Evolutionary conservation across 2,797 vertebrate genomes (phyloP).

Genomic region (Pseudomugil gertrudae): DNA sequence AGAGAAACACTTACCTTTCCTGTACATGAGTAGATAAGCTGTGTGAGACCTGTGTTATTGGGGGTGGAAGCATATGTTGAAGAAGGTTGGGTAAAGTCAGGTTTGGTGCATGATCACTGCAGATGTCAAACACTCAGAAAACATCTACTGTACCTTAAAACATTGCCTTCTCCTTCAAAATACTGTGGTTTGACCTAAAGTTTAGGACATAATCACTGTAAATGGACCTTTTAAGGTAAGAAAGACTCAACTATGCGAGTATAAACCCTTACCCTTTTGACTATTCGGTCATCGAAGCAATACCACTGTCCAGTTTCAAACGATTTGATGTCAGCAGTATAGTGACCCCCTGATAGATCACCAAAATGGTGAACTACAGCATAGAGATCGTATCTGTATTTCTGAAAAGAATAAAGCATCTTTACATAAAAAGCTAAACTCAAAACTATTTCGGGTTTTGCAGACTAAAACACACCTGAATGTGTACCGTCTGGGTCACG

Average conservation of each 20-base stretch:
- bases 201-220: background rate
- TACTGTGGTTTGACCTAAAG: conserved; percentile 25
- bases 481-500: conserved; percentile 57
- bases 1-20: conserved; percentile 56
- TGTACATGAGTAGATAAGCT: conserved; percentile 79
- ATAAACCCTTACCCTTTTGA: conserved; percentile 56
- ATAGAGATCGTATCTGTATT: conserved; percentile 70
- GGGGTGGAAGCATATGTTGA: background rate
- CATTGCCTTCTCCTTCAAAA: background rate
- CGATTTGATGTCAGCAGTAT: conserved; percentile 71
- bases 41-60: conserved; percentile 47
- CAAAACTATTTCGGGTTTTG: accelerated
- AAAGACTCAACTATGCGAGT: background rate
- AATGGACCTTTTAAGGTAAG: accelerated
- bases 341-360: conserved; percentile 71
- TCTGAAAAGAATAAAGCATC: conserved; percentile 34
- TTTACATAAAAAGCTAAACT: background rate
- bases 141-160: conserved; percentile 27
- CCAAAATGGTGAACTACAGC: conserved; percentile 76
- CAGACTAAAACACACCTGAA: conserved; percentile 15
- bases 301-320: conserved; percentile 74
- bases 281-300: conserved; percentile 66
- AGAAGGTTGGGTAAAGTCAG: background rate
- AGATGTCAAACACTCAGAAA: background rate
- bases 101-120: accelerated